phyloP scores from a whole-genome alignment of 2,797 vertebrate genomes.

The Microhierax caerulescens region DNA sequence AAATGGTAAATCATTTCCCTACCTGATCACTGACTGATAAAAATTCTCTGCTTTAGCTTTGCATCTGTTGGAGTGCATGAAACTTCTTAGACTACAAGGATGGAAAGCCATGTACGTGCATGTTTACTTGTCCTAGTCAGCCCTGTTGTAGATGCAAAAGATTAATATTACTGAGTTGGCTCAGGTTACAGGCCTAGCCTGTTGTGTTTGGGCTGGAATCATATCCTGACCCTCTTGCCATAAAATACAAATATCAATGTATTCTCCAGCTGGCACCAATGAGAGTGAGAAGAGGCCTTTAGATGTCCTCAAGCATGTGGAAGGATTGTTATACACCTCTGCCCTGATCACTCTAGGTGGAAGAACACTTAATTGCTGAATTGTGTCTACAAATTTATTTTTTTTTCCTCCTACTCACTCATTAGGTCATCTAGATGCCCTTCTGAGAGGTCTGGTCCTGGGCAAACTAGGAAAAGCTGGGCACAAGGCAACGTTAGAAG shows the following conservation, averaged over 20 bases:
- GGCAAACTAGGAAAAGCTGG: conserved; percentile 96
- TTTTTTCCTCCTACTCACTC: background rate
- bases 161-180: background rate
- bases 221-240: background rate
- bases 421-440: conserved; percentile 91
- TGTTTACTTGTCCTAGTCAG: background rate
- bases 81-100: background rate
- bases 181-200: background rate
- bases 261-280: background rate
- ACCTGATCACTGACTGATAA: background rate
- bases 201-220: background rate
- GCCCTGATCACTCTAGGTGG: background rate
- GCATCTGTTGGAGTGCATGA: background rate
- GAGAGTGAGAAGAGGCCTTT: background rate
- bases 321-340: background rate
- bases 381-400: background rate
- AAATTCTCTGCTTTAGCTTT: background rate
- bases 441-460: conserved; percentile 90
- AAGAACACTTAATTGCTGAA: background rate
- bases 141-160: background rate
- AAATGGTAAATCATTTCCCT: background rate
- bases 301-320: background rate
- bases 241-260: background rate
- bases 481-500: conserved; percentile 93
- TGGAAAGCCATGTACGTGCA: rapidly evolving